Evolutionary conservation across 2,888 invertebrate species (phyloP).

Genomic region (Eupeodes latifasciatus): DNA sequence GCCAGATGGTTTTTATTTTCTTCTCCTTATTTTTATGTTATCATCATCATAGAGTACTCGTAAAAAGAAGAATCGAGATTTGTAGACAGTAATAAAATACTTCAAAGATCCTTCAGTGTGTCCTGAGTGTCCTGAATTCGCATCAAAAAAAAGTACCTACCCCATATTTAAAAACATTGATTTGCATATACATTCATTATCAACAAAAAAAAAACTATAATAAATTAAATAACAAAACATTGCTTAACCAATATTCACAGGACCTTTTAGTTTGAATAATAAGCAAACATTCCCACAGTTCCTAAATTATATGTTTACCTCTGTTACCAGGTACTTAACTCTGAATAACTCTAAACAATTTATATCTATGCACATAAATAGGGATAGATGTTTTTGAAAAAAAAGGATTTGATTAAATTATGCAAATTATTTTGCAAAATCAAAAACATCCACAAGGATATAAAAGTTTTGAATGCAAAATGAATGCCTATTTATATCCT

Average conservation of each 20-base stretch:
- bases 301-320: constrained; percentile 71
- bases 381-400: neutral
- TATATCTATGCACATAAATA: neutral
- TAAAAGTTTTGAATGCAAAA: neutral
- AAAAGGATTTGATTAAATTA: constrained; percentile 59
- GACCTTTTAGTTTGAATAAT: constrained; percentile 9
- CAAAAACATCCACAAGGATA: constrained; percentile 4
- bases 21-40: constrained; percentile 2
- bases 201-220: neutral
- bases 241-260: constrained; percentile 45
- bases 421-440: constrained; percentile 68
- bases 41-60: neutral
- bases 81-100: neutral
- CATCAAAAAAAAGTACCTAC: neutral
- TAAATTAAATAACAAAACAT: constrained; percentile 53
- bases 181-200: constrained; percentile 27
- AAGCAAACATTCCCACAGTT: constrained; percentile 66
- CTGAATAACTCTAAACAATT: constrained; percentile 33
- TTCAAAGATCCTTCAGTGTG: neutral
- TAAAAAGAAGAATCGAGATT: constrained; percentile 1
- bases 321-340: constrained; percentile 74
- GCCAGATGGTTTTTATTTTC: constrained; percentile 42
- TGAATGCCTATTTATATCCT: constrained; percentile 26
- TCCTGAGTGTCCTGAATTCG: neutral
- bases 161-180: constrained; percentile 6